Evolutionary conservation across 2,113 vertebrate genomes (phyloP), one percentile per base, ranked within the genome.

Genomic region (Scalopus aquaticus): DNA sequence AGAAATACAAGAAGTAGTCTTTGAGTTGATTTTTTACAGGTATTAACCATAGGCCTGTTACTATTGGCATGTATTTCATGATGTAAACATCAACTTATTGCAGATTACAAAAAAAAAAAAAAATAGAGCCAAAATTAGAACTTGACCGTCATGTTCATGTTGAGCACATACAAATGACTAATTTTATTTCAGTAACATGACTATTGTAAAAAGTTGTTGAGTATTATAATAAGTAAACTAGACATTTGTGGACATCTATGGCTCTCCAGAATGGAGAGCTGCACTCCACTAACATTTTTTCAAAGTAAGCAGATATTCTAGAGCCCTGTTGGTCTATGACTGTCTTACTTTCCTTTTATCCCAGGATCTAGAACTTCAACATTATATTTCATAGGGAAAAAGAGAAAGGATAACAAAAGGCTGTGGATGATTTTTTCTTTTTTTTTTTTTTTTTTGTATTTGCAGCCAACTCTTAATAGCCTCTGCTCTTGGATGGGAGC

Each of bases 381-480:
- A 16, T 39, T 76, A 49, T 15, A 76, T 32, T 62, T 15, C 30
- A 35, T 26, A 32, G 77, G 20, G 19, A 90, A 1, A 91, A 12
- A 64, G 20, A 39, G 15, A 2, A 84, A 67, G 26, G 32, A 35
- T 39, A 69, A 89, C 51, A 85, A 95, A 79, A 79, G 16, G 3
- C 35, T 56, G 20, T 73, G 91, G 76, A 87, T 78, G 37, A 73
- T n/a, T n/a, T n/a, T n/a, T n/a, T n/a, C n/a, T n/a, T n/a, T n/a
- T n/a, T n/a, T n/a, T n/a, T n/a, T n/a, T n/a, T n/a, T 32, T 74
- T 56, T 58, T 92, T 86, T 65, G 4, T 46, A 35, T 95, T 90
- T 82, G 37, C 3, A 58, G 65, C 11, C 76, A 94, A 49, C 9
- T 67, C 22, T 95, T 91, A 92, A 42, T 92, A 69, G 79, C 32